Conservation (phyloP, 1,140 invertebrate genomes). For the Procambarus virginalis region DNA sequence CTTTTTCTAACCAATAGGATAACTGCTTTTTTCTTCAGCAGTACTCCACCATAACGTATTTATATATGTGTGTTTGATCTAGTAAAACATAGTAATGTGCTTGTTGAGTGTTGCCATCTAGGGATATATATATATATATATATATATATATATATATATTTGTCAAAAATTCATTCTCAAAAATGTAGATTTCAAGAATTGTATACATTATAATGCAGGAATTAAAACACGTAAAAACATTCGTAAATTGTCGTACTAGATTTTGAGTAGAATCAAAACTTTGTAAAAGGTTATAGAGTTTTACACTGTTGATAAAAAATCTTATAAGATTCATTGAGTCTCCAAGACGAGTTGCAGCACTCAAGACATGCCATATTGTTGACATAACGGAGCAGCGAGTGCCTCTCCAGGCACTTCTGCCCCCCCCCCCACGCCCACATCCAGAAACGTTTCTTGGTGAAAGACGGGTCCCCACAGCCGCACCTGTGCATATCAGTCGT, state of each 20-base stretch:
- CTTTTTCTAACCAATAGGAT: background rate
- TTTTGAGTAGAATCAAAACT: too few species aligned
- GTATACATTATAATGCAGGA: too few species aligned
- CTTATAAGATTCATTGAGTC: background rate
- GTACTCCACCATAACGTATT: background rate
- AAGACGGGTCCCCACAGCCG: conserved; percentile 15
- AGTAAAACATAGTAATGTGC: background rate
- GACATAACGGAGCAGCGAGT: background rate
- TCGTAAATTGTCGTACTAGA: too few species aligned
- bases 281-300: background rate
- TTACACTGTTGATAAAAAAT: background rate
- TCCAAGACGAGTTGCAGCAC: background rate
- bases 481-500: conserved; percentile 60
- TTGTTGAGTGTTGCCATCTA: background rate
- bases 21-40: background rate
- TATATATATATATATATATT: background rate
- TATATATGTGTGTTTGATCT: conserved; percentile 10
- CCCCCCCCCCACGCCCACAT: background rate
- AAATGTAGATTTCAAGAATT: background rate
- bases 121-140: background rate
- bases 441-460: conserved; percentile 39
- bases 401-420: background rate
- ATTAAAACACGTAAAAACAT: too few species aligned
- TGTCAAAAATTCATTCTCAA: background rate
- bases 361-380: background rate